Evolutionary conservation across 1,140 invertebrate genomes (phyloP).

Genomic region (Pseudomyrmex pallidus): DNA sequence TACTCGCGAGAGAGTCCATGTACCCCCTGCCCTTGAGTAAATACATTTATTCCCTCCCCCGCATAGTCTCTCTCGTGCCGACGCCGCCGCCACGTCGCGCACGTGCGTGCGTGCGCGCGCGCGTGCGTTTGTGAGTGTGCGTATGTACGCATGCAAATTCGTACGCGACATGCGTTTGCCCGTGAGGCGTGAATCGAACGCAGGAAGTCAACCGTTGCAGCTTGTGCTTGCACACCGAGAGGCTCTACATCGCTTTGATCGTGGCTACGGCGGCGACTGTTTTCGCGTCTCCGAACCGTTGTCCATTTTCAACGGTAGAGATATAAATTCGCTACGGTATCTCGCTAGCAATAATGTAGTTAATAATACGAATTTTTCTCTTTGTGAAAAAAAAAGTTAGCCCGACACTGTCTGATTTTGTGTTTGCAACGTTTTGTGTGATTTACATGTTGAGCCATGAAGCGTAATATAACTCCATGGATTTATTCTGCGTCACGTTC

Average conservation of each 20-base stretch:
- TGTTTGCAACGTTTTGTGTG: background rate
- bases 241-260: constrained; percentile 25
- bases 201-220: constrained; percentile 54
- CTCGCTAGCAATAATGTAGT: too few species aligned
- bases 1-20: constrained; percentile 49
- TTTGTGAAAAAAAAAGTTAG: too few species aligned
- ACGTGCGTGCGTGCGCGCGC: background rate
- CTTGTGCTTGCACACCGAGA: constrained; percentile 9
- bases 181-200: constrained; percentile 63
- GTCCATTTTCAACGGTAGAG: background rate
- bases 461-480: constrained; percentile 48
- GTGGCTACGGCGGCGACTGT: constrained; percentile 7
- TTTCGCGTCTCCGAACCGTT: constrained; percentile 1
- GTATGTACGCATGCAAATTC: constrained; percentile 66
- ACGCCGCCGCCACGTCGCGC: background rate
- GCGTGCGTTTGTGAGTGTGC: constrained; percentile 4
- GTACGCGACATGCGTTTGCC: constrained; percentile 63
- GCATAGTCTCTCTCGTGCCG: background rate
- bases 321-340: background rate
- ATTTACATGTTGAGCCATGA: constrained; percentile 16
- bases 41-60: constrained; percentile 65
- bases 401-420: background rate
- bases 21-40: constrained; percentile 67
- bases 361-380: too few species aligned
- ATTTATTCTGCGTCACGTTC: constrained; percentile 55